phyloP scores from a whole-genome alignment of 2,797 vertebrate genomes.

The Columba guinea region DNA sequence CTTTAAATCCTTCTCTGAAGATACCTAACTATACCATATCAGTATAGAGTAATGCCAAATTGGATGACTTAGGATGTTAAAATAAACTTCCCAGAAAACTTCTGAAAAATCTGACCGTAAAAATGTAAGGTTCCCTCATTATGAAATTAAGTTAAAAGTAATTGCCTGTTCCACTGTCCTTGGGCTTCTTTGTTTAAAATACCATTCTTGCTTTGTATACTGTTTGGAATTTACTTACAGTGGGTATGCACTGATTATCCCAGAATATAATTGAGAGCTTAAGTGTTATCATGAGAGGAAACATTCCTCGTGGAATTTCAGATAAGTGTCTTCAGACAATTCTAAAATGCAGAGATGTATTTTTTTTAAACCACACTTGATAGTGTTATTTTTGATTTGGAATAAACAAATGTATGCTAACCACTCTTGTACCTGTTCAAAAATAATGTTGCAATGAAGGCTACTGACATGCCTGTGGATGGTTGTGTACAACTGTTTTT shows the following conservation, averaged over 20 bases:
- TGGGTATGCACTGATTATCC: not conserved
- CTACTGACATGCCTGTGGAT: not conserved
- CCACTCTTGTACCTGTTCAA: not conserved
- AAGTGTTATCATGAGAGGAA: not conserved
- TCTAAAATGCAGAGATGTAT: not conserved
- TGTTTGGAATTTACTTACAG: not conserved
- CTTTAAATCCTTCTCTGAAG: not conserved
- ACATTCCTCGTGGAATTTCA: not conserved
- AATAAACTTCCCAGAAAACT: not conserved
- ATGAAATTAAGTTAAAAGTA: not conserved
- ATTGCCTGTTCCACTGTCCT: not conserved
- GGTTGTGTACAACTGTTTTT: not conserved
- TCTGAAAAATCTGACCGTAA: not conserved
- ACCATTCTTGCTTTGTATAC: not conserved
- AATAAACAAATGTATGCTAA: not conserved
- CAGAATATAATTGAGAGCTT: not conserved
- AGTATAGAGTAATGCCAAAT: not conserved
- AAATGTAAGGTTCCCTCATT: not conserved
- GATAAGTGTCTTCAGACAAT: conserved; percentile 1
- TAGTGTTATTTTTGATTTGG: not conserved
- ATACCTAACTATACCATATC: rapidly evolving
- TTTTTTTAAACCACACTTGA: not conserved
- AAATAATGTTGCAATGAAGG: not conserved
- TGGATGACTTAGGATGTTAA: not conserved
- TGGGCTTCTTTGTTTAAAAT: not conserved